Conservation (phyloP, 2,888 invertebrate species). For the Drosophila dives region DNA sequence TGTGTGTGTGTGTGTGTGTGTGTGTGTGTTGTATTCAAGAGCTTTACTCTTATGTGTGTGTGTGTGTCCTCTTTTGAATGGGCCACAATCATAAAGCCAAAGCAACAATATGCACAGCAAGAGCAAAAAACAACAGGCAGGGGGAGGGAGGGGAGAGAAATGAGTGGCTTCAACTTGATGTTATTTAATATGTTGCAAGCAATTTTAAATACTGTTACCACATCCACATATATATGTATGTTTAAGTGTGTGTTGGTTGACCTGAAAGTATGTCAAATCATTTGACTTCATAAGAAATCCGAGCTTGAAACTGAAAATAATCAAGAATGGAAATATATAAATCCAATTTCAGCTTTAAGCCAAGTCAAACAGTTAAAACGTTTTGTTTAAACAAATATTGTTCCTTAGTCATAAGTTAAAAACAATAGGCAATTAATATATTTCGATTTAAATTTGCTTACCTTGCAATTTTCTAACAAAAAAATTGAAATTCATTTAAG, state of each 20-base stretch:
- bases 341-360: background rate
- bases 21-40: constrained; percentile 54
- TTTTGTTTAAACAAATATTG: background rate
- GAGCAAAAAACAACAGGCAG: constrained; percentile 13
- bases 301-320: background rate
- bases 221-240: background rate
- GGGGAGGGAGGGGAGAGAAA: background rate
- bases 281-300: background rate
- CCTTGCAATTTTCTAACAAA: too few species aligned
- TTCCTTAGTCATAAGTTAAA: background rate
- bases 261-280: constrained; percentile 30
- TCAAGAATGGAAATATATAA: background rate
- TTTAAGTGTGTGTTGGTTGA: constrained; percentile 15
- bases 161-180: constrained; percentile 36
- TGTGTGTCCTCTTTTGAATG: constrained; percentile 44
- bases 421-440: background rate
- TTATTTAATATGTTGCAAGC: constrained; percentile 47
- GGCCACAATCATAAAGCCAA: constrained; percentile 34
- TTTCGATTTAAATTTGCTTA: background rate
- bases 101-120: constrained; percentile 33
- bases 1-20: constrained; percentile 9
- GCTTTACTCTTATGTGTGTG: constrained; percentile 48
- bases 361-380: background rate
- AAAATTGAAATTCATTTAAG: too few species aligned
- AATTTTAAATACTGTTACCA: constrained; percentile 27